phyloP scores from a whole-genome alignment of 2,888 invertebrate genomes.

The Caenorhabditis wallacei region DNA sequence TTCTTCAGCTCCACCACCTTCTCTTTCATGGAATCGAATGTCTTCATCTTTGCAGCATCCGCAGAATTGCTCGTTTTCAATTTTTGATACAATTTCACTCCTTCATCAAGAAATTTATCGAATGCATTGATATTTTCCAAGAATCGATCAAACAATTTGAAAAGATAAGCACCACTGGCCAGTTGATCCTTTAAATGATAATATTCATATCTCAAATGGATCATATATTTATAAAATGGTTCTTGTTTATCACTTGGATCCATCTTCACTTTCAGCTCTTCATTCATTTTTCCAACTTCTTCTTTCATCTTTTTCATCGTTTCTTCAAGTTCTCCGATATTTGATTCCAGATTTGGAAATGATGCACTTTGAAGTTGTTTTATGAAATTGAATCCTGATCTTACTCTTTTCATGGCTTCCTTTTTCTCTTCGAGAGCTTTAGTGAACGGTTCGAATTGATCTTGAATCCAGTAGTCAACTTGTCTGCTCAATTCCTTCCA shows the following conservation, averaged over 20 bases:
- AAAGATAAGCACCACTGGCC: not conserved
- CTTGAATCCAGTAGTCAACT: too few species aligned
- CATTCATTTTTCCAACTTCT: not conserved
- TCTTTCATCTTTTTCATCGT: not conserved
- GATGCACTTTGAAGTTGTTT: too few species aligned
- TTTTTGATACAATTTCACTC: too few species aligned
- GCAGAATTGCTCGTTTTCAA: too few species aligned
- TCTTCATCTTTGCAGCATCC: not conserved
- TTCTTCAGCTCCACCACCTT: not conserved
- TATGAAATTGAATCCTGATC: too few species aligned
- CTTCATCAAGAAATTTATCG: not conserved
- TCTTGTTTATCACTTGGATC: not conserved
- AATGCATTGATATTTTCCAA: not conserved
- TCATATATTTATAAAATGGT: not conserved
- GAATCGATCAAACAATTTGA: not conserved
- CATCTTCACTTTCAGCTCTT: not conserved
- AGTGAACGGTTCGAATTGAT: too few species aligned
- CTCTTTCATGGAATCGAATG: not conserved
- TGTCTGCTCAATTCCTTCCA: too few species aligned
- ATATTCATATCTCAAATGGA: not conserved
- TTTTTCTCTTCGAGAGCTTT: too few species aligned
- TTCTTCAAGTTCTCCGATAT: not conserved
- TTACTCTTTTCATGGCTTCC: too few species aligned
- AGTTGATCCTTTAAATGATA: not conserved
- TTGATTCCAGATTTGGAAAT: too few species aligned